phyloP scores from a whole-genome alignment of 1,140 invertebrate genomes.

The Ceratitis capitata region DNA sequence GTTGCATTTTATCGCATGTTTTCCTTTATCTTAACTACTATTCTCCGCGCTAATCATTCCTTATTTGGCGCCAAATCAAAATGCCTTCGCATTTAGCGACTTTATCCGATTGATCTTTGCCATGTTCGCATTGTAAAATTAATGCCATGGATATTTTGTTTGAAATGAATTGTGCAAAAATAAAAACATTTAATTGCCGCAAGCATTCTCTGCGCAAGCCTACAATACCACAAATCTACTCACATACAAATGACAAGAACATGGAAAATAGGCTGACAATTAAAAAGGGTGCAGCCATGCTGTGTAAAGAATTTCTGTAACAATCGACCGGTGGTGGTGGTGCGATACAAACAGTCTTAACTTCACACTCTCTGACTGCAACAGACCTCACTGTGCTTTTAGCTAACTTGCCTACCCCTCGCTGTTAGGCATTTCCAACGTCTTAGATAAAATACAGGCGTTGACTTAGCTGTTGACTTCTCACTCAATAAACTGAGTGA shows the following conservation, averaged over 20 bases:
- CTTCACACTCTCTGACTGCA: not conserved
- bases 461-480: not conserved
- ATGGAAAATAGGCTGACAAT: not conserved
- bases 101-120: conserved; percentile 24
- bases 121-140: conserved; percentile 25
- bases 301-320: not conserved
- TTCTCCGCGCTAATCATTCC: not conserved
- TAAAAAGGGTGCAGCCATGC: conserved; percentile 31
- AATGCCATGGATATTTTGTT: not conserved
- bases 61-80: not conserved
- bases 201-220: not conserved
- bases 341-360: not conserved
- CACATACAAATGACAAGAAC: too few species aligned
- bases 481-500: not conserved
- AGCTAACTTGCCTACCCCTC: not conserved
- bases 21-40: not conserved
- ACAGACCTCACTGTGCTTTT: not conserved
- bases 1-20: not conserved
- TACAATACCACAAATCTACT: too few species aligned
- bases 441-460: not conserved
- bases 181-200: not conserved
- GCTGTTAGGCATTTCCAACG: not conserved
- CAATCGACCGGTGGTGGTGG: not conserved
- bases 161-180: not conserved
- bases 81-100: not conserved